Evolutionary conservation across 92 coral and sea anemone genomes (phyloP).

Genomic region (Hydrozoanthus gracilis): DNA sequence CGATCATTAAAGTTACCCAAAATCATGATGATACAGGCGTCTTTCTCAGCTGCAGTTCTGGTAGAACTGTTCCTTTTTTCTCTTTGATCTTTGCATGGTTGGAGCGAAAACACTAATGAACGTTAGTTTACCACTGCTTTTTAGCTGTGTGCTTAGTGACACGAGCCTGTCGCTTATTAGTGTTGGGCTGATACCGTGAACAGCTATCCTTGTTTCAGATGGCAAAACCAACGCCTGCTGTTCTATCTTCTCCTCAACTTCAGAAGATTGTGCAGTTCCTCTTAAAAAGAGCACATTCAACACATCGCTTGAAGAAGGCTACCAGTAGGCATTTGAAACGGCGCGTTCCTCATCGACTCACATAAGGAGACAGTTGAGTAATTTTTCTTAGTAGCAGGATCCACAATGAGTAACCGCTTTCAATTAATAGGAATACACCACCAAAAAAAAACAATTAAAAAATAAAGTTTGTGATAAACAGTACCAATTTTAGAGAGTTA

Average conservation of each 20-base stretch:
- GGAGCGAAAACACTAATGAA: conserved; percentile 27
- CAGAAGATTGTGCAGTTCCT: conserved; percentile 53
- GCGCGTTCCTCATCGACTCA: too few species aligned
- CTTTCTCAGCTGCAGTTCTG: not conserved
- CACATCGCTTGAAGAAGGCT: too few species aligned
- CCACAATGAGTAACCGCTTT: too few species aligned
- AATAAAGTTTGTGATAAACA: too few species aligned
- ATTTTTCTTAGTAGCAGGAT: too few species aligned
- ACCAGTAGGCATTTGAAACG: too few species aligned
- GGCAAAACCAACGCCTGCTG: conserved; percentile 60
- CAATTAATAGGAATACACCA: too few species aligned
- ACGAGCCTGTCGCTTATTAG: conserved; percentile 49
- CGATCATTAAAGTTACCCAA: conserved; percentile 41
- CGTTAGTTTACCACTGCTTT: not conserved
- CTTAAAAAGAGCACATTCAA: too few species aligned
- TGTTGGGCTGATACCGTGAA: conserved; percentile 46
- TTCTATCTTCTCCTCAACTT: conserved; percentile 46
- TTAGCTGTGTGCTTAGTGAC: conserved; percentile 31
- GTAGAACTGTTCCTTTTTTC: conserved; percentile 10
- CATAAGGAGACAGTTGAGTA: too few species aligned
- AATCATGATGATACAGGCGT: conserved; percentile 21
- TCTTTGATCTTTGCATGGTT: conserved; percentile 17
- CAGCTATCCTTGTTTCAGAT: conserved; percentile 47
- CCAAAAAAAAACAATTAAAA: too few species aligned
- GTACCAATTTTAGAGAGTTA: too few species aligned